phyloP scores from a whole-genome alignment of 2,113 vertebrate species.

The Circaetus cinerascens region DNA sequence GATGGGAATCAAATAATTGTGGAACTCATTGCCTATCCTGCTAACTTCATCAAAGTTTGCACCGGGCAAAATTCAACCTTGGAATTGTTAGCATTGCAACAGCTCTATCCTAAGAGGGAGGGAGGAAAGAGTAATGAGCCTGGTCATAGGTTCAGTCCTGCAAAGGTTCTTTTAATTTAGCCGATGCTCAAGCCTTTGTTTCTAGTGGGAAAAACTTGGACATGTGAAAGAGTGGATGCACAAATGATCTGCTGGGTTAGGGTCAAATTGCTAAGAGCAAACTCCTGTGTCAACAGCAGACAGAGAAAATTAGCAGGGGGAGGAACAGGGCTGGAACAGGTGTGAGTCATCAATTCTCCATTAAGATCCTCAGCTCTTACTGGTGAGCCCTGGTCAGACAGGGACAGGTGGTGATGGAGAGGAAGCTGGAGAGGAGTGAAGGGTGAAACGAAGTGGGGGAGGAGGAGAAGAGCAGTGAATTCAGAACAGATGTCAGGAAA shows the following conservation, averaged over 20 bases:
- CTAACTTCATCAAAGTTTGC: background rate
- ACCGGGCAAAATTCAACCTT: background rate
- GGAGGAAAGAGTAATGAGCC: background rate
- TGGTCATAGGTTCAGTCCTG: background rate
- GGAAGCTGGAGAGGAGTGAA: background rate
- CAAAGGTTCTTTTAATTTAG: background rate
- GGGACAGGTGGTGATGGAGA: background rate
- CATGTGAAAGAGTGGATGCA: background rate
- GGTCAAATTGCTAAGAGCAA: background rate
- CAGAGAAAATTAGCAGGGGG: background rate
- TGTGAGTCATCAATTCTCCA: background rate
- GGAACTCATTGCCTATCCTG: background rate
- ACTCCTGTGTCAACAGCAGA: background rate
- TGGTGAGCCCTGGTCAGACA: background rate
- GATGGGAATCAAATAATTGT: background rate
- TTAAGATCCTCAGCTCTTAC: background rate
- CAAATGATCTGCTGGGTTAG: background rate
- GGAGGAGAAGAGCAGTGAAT: constrained; percentile 6
- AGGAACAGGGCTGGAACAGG: background rate
- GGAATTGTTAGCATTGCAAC: background rate
- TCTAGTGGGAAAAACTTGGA: background rate
- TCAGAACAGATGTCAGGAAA: constrained; percentile 63
- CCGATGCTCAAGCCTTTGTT: rapidly evolving
- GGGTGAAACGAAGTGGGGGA: background rate
- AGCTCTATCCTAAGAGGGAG: background rate